phyloP scores from a whole-genome alignment of 2,797 vertebrate species.

The Dendrocincla fuliginosa region DNA sequence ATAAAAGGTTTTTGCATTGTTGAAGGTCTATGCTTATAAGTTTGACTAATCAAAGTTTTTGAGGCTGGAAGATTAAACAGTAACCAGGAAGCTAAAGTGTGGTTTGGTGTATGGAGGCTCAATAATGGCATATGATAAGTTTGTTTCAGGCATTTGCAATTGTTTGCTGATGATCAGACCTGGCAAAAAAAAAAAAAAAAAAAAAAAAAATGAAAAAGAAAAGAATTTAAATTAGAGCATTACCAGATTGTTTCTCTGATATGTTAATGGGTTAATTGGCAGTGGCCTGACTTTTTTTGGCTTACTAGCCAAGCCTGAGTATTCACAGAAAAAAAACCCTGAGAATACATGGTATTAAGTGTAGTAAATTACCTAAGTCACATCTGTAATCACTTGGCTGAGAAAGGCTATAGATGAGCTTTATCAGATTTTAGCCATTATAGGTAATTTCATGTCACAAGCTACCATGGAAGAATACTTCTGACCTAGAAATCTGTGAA shows the following conservation, averaged over 20 bases:
- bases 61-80: neutral
- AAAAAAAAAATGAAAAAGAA: no score
- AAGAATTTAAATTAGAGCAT: neutral
- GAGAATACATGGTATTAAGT: neutral
- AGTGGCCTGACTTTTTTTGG: neutral
- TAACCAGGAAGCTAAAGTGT: neutral
- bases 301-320: neutral
- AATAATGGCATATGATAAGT: neutral
- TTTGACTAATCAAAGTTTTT: neutral
- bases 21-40: neutral
- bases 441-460: neutral
- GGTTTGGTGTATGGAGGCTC: neutral
- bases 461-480: neutral
- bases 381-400: neutral
- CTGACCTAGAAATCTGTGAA: neutral
- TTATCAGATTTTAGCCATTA: constrained; percentile 8
- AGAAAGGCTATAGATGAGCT: neutral
- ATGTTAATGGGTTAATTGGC: neutral
- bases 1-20: neutral
- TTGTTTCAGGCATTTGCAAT: neutral
- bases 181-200: no score
- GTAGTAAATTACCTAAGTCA: neutral
- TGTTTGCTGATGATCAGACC: neutral
- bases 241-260: neutral
- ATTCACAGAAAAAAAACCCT: neutral